Conservation (phyloP, 2,113 vertebrate species). For the Ceratotherium simum region DNA sequence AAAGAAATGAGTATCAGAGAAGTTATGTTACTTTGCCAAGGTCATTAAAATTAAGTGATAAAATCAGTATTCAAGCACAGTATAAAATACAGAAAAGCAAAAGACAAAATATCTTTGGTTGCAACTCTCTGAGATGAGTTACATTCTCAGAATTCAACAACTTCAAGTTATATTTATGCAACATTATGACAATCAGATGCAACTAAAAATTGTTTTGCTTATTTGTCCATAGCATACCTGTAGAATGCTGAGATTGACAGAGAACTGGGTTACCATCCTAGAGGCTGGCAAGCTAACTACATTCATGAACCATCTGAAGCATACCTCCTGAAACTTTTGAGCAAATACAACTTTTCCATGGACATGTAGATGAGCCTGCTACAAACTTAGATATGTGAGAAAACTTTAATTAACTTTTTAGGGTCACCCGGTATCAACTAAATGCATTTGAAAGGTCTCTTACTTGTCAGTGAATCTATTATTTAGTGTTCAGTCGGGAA, state of each 20-base stretch:
- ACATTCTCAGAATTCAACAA: neutral
- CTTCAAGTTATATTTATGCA: neutral
- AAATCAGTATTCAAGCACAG: neutral
- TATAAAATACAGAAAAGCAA: constrained; percentile 31
- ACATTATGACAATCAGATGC: neutral
- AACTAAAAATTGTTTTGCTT: neutral
- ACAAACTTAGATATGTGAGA: neutral
- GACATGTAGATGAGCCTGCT: neutral
- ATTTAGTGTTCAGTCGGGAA: neutral
- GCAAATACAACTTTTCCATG: neutral
- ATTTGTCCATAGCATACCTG: neutral
- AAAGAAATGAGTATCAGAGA: neutral
- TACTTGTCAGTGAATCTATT: neutral
- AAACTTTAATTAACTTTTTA: neutral
- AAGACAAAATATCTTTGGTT: neutral
- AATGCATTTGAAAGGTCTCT: neutral
- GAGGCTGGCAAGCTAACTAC: neutral
- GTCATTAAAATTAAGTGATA: neutral
- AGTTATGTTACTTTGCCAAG: neutral
- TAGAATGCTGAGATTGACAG: neutral
- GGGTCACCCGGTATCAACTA: neutral
- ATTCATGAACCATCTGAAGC: neutral
- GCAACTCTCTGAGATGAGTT: neutral
- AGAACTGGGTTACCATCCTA: neutral
- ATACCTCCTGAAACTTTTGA: neutral